Percentiles rank a stretch among this genome's conserved stretches.
phyloP scores from a whole-genome alignment of 2,888 invertebrate species.

The Euproctis similis region DNA sequence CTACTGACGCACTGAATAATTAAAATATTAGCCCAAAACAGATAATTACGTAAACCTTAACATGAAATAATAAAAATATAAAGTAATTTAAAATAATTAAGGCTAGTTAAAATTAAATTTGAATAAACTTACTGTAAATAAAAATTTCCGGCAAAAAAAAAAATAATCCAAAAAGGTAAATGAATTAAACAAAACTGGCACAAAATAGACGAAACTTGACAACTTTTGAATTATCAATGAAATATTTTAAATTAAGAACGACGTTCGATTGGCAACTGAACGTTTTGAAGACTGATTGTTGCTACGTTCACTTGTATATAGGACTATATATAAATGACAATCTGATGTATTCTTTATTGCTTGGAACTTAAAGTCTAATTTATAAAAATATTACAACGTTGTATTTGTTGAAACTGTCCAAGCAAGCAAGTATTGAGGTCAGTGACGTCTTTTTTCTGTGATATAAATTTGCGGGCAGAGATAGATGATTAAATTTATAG shows the following conservation, averaged over 20 bases:
- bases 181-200: constrained; percentile 18
- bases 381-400: constrained; percentile 1
- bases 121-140: not conserved
- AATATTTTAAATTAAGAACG: constrained; percentile 16
- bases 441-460: constrained; percentile 66
- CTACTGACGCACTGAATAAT: too few species aligned
- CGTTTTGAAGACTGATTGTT: constrained; percentile 40
- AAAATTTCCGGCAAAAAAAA: constrained; percentile 8
- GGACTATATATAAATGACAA: constrained; percentile 7
- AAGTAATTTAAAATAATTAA: too few species aligned
- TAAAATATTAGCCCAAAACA: too few species aligned
- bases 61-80: too few species aligned
- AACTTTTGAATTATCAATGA: constrained; percentile 18
- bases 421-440: constrained; percentile 55
- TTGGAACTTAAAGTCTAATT: constrained; percentile 10
- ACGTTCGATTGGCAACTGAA: constrained; percentile 33
- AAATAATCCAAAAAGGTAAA: constrained; percentile 20
- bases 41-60: too few species aligned
- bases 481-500: constrained; percentile 19
- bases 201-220: constrained; percentile 10
- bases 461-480: constrained; percentile 54
- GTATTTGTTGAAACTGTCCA: constrained; percentile 18
- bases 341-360: constrained; percentile 12
- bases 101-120: too few species aligned
- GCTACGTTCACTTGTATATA: constrained; percentile 22